phyloP scores from a whole-genome alignment of 1,140 invertebrate species.

The Hycleus cichorii region DNA sequence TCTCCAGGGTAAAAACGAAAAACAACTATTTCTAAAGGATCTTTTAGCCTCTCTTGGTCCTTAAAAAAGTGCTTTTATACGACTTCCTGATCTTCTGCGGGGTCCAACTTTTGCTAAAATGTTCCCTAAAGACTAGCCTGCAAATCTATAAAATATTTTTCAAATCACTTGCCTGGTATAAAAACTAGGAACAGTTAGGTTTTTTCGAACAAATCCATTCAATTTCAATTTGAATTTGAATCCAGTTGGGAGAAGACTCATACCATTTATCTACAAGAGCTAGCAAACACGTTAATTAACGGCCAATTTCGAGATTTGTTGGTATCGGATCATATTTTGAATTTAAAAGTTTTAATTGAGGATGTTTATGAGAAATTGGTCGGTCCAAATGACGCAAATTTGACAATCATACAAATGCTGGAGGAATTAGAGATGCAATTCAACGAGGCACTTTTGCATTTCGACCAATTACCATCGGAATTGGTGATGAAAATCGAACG shows the following conservation, averaged over 20 bases:
- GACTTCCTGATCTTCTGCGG: too few relatives aligned
- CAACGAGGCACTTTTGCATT: constrained; percentile 40
- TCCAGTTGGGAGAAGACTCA: constrained; percentile 41
- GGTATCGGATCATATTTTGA: constrained; percentile 49
- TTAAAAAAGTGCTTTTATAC: too few relatives aligned
- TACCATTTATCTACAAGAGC: constrained; percentile 40
- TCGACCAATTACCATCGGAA: constrained; percentile 52
- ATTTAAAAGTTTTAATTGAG: constrained; percentile 54
- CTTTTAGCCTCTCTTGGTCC: too few relatives aligned
- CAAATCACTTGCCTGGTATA: too few relatives aligned
- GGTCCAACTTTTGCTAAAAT: too few relatives aligned
- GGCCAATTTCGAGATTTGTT: constrained; percentile 45
- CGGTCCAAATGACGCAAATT: constrained; percentile 47
- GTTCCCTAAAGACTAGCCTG: too few relatives aligned
- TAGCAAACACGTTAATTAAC: constrained; percentile 42
- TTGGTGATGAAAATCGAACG: constrained; percentile 49
- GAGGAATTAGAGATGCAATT: constrained; percentile 54
- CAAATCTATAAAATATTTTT: too few relatives aligned
- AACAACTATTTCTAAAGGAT: too few relatives aligned
- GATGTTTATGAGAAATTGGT: constrained; percentile 57
- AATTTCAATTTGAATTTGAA: not conserved
- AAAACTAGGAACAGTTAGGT: too few relatives aligned
- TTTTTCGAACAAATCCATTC: too few relatives aligned
- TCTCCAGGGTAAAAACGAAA: too few relatives aligned
- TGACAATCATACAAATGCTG: constrained; percentile 50